Evolutionary conservation across 2,888 invertebrate species (phyloP).

Genomic region (Zhuqinia jingwanae): DNA sequence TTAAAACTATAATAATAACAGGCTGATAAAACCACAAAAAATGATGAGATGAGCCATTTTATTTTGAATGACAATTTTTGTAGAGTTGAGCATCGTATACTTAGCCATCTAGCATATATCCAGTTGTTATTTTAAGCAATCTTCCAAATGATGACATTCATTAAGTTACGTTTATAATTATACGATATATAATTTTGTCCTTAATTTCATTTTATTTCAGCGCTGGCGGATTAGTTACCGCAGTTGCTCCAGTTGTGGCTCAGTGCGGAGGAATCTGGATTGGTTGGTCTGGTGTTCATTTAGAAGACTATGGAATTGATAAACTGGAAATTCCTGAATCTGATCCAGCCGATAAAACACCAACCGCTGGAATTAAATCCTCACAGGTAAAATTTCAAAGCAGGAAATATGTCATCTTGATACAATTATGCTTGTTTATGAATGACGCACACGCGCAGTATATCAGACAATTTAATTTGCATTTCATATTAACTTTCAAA

Average conservation of each 20-base stretch:
- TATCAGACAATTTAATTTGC: not conserved
- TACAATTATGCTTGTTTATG: too few species aligned
- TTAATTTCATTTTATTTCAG: slow-evolving; percentile 82
- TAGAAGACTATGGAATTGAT: slow-evolving; percentile 83
- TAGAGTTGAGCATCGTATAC: too few species aligned
- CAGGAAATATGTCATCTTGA: not conserved
- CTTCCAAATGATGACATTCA: too few species aligned
- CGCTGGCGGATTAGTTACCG: slow-evolving; percentile 93
- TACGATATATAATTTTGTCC: too few species aligned
- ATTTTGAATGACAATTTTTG: too few species aligned
- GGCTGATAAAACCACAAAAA: too few species aligned
- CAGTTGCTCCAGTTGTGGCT: slow-evolving; percentile 93
- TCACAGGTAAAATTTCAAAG: slow-evolving; percentile 85
- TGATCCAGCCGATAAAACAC: slow-evolving; percentile 91
- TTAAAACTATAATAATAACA: too few species aligned
- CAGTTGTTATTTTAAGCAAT: too few species aligned
- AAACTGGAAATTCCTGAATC: slow-evolving; percentile 92
- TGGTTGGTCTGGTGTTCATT: slow-evolving; percentile 94
- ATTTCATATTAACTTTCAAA: not conserved
- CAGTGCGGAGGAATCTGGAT: slow-evolving; percentile 93
- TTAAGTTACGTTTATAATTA: too few species aligned
- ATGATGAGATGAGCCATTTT: too few species aligned
- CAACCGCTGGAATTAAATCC: slow-evolving; percentile 92
- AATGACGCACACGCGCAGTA: too few species aligned
- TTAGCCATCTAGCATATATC: too few species aligned